These are phyloP conservation scores for Pluvialis apricaria DNA, from an alignment of 2,113 vertebrate genomes.

Conservation along the genomic window DNA sequence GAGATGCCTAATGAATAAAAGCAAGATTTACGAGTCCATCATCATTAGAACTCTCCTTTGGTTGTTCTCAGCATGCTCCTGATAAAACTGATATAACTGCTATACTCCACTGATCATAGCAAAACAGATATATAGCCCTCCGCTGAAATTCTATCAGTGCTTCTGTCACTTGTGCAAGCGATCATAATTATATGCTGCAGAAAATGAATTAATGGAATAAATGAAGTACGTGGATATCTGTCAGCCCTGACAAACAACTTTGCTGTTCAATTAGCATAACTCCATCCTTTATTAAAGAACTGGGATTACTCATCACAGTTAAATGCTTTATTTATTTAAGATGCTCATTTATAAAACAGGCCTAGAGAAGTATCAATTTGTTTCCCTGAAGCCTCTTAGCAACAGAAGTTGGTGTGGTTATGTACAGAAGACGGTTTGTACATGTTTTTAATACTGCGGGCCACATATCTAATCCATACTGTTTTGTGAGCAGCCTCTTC, in stretches of 20 bases:
- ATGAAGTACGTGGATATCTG: constrained; percentile 55
- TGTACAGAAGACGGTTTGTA: background rate
- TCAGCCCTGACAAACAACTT: constrained; percentile 62
- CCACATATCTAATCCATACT: background rate
- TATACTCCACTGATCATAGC: background rate
- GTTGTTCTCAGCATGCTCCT: constrained; percentile 8
- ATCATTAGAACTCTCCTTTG: background rate
- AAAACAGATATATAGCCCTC: constrained; percentile 1
- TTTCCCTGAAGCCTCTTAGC: constrained; percentile 5
- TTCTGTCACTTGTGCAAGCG: constrained; percentile 47
- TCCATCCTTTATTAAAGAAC: constrained; percentile 63
- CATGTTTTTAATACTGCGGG: background rate
- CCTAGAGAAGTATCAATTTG: constrained; percentile 32
- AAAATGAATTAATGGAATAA: constrained; percentile 65
- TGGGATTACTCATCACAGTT: constrained; percentile 48
- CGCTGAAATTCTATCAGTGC: constrained; percentile 28
- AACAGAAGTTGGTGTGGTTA: background rate
- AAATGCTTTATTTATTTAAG: constrained; percentile 69
- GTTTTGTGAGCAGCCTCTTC: constrained; percentile 24
- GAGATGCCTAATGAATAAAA: constrained; percentile 1
- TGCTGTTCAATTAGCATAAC: constrained; percentile 70
- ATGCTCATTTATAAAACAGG: constrained; percentile 44
- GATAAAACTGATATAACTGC: background rate
- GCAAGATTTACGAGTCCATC: constrained; percentile 3
- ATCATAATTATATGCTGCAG: constrained; percentile 50